Conservation (phyloP, 1,140 invertebrate species). For the Aphelenchoides avenae region DNA sequence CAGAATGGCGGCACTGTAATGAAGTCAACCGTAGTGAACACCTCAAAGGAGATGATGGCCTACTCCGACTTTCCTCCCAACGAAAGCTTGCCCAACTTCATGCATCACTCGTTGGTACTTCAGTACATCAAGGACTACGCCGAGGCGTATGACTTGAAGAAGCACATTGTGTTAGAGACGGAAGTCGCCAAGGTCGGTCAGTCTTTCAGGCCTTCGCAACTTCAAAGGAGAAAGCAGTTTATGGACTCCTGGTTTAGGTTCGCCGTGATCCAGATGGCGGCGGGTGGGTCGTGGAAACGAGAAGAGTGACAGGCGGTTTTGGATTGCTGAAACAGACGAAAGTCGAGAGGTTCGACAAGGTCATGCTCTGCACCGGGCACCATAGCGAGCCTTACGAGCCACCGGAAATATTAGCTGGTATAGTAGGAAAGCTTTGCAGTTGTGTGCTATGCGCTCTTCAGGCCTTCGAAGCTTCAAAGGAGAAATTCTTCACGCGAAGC, state of each 20-base stretch:
- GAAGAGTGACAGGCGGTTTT: neutral
- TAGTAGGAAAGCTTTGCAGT: neutral
- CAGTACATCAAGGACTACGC: constrained; percentile 62
- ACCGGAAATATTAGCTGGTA: constrained; percentile 59
- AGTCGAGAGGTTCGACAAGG: constrained; percentile 43
- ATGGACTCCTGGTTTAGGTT: constrained; percentile 21
- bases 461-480: constrained; percentile 62
- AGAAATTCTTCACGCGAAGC: constrained; percentile 62
- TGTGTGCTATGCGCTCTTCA: constrained; percentile 26
- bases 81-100: constrained; percentile 61
- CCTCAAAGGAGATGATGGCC: constrained; percentile 64
- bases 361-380: constrained; percentile 62
- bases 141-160: constrained; percentile 59
- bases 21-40: constrained; percentile 62
- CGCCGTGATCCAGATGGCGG: constrained; percentile 11
- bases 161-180: constrained; percentile 57
- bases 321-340: neutral
- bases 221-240: constrained; percentile 13
- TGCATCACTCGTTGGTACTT: constrained; percentile 61
- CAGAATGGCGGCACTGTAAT: constrained; percentile 61
- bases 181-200: constrained; percentile 57
- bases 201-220: constrained; percentile 15
- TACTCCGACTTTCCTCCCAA: constrained; percentile 65
- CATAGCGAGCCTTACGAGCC: constrained; percentile 59
- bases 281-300: constrained; percentile 31